Conservation (phyloP, 2,797 vertebrate species). For the Sphenodon punctatus region DNA sequence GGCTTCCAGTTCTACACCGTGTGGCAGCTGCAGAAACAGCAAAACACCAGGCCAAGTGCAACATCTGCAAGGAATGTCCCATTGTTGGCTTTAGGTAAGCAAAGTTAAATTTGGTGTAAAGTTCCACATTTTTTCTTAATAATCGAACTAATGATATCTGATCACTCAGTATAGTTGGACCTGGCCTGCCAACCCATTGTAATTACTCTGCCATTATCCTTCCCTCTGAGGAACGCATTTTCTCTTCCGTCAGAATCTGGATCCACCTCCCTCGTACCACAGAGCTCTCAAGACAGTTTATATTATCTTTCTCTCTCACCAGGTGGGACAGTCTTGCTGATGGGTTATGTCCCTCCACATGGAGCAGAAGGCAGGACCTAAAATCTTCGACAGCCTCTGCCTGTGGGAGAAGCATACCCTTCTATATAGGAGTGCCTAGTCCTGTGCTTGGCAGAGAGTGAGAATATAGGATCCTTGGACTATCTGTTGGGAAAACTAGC, state of each 20-base stretch:
- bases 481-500: too few species aligned
- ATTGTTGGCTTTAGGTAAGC: slow-evolving; percentile 96
- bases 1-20: slow-evolving; percentile 95
- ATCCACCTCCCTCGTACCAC: background rate
- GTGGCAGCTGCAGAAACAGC: slow-evolving; percentile 96
- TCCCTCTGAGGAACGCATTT: background rate
- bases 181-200: background rate
- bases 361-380: too few species aligned
- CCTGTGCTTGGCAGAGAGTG: too few species aligned
- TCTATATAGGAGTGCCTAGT: too few species aligned
- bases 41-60: slow-evolving; percentile 98
- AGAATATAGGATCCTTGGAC: too few species aligned
- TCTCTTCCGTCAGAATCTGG: background rate
- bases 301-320: too few species aligned
- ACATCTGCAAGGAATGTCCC: slow-evolving; percentile 98
- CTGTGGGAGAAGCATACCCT: too few species aligned
- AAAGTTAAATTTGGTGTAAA: accelerated
- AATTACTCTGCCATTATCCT: background rate
- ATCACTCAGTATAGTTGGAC: background rate
- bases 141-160: background rate
- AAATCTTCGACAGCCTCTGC: too few species aligned
- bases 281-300: background rate
- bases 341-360: too few species aligned
- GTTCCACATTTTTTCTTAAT: background rate
- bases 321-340: too few species aligned